Base-by-base conservation (phyloP, 2,797 vertebrate genomes). In the Myotis planiceps region DNA sequence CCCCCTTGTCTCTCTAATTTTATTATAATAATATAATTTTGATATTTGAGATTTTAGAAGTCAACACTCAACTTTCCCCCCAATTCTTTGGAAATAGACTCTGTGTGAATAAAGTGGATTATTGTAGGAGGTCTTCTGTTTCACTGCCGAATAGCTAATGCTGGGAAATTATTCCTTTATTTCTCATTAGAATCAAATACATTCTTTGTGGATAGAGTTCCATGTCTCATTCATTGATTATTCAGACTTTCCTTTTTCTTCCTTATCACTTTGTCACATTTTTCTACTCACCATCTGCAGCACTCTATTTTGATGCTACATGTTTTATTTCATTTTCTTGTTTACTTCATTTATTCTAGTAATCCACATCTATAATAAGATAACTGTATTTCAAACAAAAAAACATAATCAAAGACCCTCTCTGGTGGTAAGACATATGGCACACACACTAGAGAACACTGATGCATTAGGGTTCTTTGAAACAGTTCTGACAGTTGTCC, bases 1-100 rank as follows among this genome's bases (percentile, higher is more conserved):
- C 18, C 42, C 3, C 5, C 83, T 78, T 55, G 14, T 91, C 45
- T 65, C 10, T 89, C 45, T 65, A 91, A 79, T 89, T 88, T 78
- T 87, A 78, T 37, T 78, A 21, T 71, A 72, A 90, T 75, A 78
- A 68, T 85, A 29, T 82, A 49, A 78, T 86, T 91, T 92, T 95
- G 27, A 86, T 84, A 65, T 81, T 76, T 76, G 47, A 10, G 53
- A 74, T 51, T 88, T 72, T 90, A 78, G 60, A 83, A 25, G 37
- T 84, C 25, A 85, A 55, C 5, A 78, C 34, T 88, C 25, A 84
- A 42, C 45, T 72, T 82, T 74, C 25, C 32, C 18, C 37, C 29
- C 19, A 83, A 21, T 72, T 60, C 15, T 91, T 91, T 72, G 49
- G 63, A 80, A 80, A 85, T 3, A 79, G 25, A 79, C 15, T 66